Percentiles rank a stretch among this genome's conserved stretches.
Evolutionary conservation across 2,888 invertebrate species (phyloP).

Genomic region (Ophion ellenae): DNA sequence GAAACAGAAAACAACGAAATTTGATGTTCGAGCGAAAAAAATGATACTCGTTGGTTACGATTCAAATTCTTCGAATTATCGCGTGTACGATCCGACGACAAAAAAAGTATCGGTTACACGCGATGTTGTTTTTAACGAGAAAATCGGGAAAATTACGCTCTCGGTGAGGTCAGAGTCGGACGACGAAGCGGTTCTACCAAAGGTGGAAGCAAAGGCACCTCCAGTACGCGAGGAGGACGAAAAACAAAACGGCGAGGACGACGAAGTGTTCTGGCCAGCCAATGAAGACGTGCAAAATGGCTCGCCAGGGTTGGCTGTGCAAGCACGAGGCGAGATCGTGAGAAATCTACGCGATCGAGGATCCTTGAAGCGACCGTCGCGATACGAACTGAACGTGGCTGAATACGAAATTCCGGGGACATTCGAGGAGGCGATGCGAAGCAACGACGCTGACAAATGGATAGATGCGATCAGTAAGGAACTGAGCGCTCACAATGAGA

Average conservation of each 20-base stretch:
- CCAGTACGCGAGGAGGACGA: not conserved
- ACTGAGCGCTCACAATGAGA: conserved; percentile 30
- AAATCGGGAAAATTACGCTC: too few species aligned
- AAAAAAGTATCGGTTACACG: conserved; percentile 2
- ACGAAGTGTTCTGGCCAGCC: too few species aligned
- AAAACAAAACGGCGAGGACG: too few species aligned
- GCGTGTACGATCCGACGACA: conserved; percentile 38
- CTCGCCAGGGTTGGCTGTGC: too few species aligned
- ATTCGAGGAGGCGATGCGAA: conserved; percentile 31
- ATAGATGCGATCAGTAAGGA: conserved; percentile 30
- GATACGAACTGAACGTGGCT: conserved; percentile 39
- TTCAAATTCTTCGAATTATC: conserved; percentile 54
- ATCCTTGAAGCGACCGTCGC: not conserved
- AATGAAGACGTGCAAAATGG: too few species aligned
- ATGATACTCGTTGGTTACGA: conserved; percentile 58
- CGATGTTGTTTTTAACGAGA: too few species aligned
- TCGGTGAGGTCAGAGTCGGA: not conserved
- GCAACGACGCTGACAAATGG: conserved; percentile 25
- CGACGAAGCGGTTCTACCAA: not conserved
- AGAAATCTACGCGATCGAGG: not conserved
- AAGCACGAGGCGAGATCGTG: conserved; percentile 10
- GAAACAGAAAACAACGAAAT: conserved; percentile 49
- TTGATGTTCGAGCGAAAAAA: conserved; percentile 49
- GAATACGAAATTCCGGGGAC: conserved; percentile 5
- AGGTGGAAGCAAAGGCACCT: not conserved